phyloP scores from a whole-genome alignment of 64 coral and sea anemone genomes.

The Catalaphyllia jardinei region DNA sequence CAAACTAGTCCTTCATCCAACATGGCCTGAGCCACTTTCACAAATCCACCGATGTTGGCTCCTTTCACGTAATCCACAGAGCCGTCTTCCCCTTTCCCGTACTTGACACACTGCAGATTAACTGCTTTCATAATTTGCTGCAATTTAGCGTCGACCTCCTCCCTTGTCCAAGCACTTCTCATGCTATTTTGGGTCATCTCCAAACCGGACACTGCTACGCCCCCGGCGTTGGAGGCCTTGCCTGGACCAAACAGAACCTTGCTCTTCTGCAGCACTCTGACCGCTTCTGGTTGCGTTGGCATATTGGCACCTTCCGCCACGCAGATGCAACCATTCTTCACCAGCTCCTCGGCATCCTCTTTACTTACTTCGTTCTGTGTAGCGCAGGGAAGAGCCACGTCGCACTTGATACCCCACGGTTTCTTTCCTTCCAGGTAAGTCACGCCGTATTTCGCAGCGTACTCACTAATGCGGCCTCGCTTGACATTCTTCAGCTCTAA shows the following conservation, averaged over 20 bases:
- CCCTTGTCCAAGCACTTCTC: slow-evolving; percentile 78
- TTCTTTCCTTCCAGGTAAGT: slow-evolving; percentile 82
- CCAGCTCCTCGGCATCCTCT: slow-evolving; percentile 75
- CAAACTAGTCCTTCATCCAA: slow-evolving; percentile 81
- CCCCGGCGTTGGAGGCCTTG: slow-evolving; percentile 89
- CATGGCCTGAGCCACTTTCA: slow-evolving; percentile 91
- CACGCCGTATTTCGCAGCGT: slow-evolving; percentile 77
- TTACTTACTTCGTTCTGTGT: slow-evolving; percentile 84
- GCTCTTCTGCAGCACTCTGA: slow-evolving; percentile 71
- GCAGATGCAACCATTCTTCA: slow-evolving; percentile 68
- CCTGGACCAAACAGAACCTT: slow-evolving; percentile 81
- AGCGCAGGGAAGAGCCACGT: slow-evolving; percentile 83
- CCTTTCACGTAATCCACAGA: slow-evolving; percentile 90
- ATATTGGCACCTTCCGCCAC: slow-evolving; percentile 91
- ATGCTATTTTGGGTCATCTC: slow-evolving; percentile 95
- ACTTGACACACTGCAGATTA: slow-evolving; percentile 69
- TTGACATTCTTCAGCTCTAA: slow-evolving; percentile 83
- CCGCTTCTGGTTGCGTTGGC: slow-evolving; percentile 82
- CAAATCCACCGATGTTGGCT: slow-evolving; percentile 86
- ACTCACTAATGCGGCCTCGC: slow-evolving; percentile 85
- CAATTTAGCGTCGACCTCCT: slow-evolving; percentile 79
- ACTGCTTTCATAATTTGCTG: slow-evolving; percentile 72
- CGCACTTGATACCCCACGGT: slow-evolving; percentile 85
- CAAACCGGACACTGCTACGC: slow-evolving; percentile 86
- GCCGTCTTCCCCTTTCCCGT: slow-evolving; percentile 48